Evolutionary conservation across 2,797 vertebrate species (phyloP), one percentile per base, ranked within the genome.

Genomic region (Trachops cirrhosus): DNA sequence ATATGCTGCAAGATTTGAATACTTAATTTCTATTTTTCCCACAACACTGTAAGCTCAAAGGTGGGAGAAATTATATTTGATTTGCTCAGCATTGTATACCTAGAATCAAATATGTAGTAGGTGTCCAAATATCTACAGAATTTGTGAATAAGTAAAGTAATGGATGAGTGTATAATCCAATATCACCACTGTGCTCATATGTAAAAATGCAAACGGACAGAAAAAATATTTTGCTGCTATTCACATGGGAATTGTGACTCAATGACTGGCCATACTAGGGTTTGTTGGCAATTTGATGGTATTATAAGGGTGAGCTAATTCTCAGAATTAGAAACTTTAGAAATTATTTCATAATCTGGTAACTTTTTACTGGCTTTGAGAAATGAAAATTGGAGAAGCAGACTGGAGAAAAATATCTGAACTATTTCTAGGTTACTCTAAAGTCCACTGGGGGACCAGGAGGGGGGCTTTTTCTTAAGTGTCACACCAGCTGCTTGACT

Each of bases 11-110:
- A 70, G 50, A 16, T 46, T 64, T 26, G n/a, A 41, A 4, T 59
- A 52, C 62, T 84, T 74, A 24, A 62, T 9, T 26, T 92, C 16
- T 94, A 11, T 50, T 62, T 88, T 67, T 34, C 41, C 44, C 46
- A 12, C 6, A 39, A 54, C 15, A 16, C 16, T 34, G 0, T 34
- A 44, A 78, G 37, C 24, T 52, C 11, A 44, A 2, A 6, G 57
- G 0, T 4, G 32, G 14, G 15, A 59, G 68, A 77, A 54, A 21
- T 70, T 32, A 24, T 10, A 29, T 39, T 82, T 78, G 32, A 46
- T 50, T 22, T 50, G 11, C 57, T 88, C 57, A 37, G 4, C 50
- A 24, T 21, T 34, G 2, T 39, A 6, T 32, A 50, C 70, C 64
- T 73, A 64, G 44, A 75, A 26, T 48, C 21, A 6, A 71, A 5